Percentiles rank a stretch among this genome's conserved stretches.
Evolutionary conservation across 2,797 vertebrate genomes (phyloP).

Genomic region (Epinephelus malabaricus): DNA sequence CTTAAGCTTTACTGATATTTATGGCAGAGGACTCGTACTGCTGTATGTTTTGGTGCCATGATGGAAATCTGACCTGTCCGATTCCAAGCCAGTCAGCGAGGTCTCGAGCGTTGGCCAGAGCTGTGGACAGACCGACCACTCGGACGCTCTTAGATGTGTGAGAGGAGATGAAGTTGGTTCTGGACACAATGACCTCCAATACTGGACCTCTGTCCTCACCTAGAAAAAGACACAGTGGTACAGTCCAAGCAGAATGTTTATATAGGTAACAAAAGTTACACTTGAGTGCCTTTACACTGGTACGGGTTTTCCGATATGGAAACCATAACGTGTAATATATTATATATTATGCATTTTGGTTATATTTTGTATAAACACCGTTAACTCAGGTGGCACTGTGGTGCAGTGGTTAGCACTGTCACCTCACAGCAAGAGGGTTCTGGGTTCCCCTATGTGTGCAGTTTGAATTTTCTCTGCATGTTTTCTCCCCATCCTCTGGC

Average conservation of each 20-base stretch:
- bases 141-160: constrained; percentile 93
- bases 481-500: too few species aligned
- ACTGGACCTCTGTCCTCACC: constrained; percentile 98
- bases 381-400: too few species aligned
- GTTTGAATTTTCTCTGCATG: too few species aligned
- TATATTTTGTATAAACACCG: background rate
- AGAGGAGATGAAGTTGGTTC: constrained; percentile 99
- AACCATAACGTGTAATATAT: background rate
- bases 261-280: background rate
- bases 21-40: background rate
- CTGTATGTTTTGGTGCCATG: background rate
- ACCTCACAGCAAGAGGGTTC: too few species aligned
- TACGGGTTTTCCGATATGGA: background rate
- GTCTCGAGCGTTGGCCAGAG: constrained; percentile 98
- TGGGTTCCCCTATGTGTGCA: too few species aligned
- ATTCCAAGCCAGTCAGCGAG: constrained; percentile 98
- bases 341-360: background rate
- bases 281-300: background rate
- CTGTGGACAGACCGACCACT: constrained; percentile 96
- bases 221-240: constrained; percentile 66
- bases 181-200: constrained; percentile 97
- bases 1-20: background rate
- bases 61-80: constrained; percentile 85
- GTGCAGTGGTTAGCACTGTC: too few species aligned
- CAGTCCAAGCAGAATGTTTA: background rate